Percentiles rank a stretch among this genome's conserved stretches.
Evolutionary conservation across 2,888 invertebrate species (phyloP).

Genomic region (Cephonodes hylas): DNA sequence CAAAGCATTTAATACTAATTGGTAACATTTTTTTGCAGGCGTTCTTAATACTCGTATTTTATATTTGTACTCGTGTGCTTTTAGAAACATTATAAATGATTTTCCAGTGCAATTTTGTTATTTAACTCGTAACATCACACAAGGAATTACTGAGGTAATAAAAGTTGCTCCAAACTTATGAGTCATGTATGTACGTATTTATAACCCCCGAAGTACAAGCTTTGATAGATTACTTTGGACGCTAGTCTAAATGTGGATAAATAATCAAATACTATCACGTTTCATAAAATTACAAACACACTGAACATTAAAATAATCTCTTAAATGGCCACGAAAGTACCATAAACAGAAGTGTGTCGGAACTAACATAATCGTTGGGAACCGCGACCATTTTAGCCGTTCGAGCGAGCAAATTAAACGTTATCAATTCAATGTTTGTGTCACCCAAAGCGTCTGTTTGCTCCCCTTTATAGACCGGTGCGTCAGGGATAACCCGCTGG

Average conservation of each 20-base stretch:
- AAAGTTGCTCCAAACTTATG: too few relatives aligned
- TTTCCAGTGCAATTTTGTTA: too few relatives aligned
- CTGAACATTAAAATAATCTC: neutral
- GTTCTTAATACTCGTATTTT: too few relatives aligned
- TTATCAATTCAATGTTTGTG: constrained; percentile 32
- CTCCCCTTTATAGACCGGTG: constrained; percentile 34
- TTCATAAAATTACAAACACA: neutral
- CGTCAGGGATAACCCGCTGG: constrained; percentile 30
- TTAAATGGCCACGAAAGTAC: neutral
- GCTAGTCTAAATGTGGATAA: too few relatives aligned
- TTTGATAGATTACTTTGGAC: too few relatives aligned
- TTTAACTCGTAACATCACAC: too few relatives aligned
- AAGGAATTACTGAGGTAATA: too few relatives aligned
- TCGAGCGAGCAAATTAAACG: constrained; percentile 26
- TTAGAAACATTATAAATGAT: neutral
- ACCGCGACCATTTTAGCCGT: neutral
- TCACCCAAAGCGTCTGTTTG: constrained; percentile 41
- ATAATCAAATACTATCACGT: neutral
- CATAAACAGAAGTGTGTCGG: neutral
- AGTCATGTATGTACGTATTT: neutral
- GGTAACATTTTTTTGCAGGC: too few relatives aligned
- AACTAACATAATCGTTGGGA: constrained; percentile 1
- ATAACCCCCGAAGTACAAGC: too few relatives aligned
- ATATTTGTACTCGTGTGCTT: neutral
- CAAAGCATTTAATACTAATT: too few relatives aligned